Percentiles rank a stretch among this genome's conserved stretches.
These are phyloP conservation scores for Petrocephalus microphthalmus DNA, from an alignment of 2,113 vertebrate genomes.

Conservation along the genomic window DNA sequence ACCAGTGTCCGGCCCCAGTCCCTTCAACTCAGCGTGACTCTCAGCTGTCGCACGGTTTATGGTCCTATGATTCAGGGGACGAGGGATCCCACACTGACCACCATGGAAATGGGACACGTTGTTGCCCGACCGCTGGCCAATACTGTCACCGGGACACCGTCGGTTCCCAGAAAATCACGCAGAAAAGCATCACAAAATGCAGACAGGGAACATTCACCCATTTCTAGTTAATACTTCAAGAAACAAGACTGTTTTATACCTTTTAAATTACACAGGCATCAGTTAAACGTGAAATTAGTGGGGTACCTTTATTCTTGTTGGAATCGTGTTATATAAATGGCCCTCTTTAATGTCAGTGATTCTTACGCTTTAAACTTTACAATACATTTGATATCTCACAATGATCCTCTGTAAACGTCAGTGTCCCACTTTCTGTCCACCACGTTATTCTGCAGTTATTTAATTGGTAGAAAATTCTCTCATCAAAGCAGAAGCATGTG, in stretches of 20 bases:
- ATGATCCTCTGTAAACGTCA: not conserved
- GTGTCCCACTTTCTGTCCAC: not conserved
- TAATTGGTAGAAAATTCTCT: slow-evolving; percentile 96
- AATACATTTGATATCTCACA: not conserved
- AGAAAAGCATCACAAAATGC: not conserved
- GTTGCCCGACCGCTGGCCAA: not conserved
- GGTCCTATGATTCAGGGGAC: slow-evolving; percentile 43
- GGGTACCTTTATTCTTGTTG: not conserved
- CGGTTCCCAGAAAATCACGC: not conserved
- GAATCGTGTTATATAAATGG: not conserved
- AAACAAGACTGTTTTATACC: not conserved
- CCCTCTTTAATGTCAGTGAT: not conserved
- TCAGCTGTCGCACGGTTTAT: slow-evolving; percentile 56
- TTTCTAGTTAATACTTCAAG: not conserved
- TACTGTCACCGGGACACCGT: not conserved
- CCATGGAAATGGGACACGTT: slow-evolving; percentile 18
- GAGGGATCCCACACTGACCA: slow-evolving; percentile 46
- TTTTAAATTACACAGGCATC: not conserved
- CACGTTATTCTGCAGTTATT: slow-evolving; percentile 74
- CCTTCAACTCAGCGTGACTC: slow-evolving; percentile 57
- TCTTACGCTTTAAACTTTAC: not conserved
- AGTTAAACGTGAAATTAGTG: not conserved
- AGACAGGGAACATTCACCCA: not conserved
- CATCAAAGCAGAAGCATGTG: slow-evolving; percentile 98
- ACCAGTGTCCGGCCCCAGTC: slow-evolving; percentile 57